Percentiles rank a stretch among this genome's conserved stretches.
Evolutionary conservation across 2,888 invertebrate species (phyloP).

Genomic region (Drosophila greeni): DNA sequence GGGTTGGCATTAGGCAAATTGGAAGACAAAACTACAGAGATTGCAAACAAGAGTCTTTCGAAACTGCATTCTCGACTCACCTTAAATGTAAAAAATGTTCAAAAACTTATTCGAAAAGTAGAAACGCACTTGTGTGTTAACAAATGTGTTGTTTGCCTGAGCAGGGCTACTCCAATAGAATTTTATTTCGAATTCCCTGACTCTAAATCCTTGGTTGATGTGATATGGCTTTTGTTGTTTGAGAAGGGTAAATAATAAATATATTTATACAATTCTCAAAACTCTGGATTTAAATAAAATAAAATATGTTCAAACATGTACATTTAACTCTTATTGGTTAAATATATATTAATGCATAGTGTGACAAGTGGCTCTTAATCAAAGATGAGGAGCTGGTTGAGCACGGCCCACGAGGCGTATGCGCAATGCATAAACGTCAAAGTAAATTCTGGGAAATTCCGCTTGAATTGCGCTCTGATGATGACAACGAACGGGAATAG

Average conservation of each 20-base stretch:
- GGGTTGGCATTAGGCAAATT: not conserved
- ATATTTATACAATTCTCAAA: too few species aligned
- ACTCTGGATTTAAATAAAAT: too few species aligned
- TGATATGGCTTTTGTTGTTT: not conserved
- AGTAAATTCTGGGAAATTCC: conserved; percentile 67
- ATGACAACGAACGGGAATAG: conserved; percentile 36
- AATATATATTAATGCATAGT: not conserved
- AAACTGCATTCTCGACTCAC: not conserved
- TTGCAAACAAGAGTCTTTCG: not conserved
- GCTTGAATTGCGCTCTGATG: conserved; percentile 63
- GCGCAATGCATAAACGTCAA: conserved; percentile 66
- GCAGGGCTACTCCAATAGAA: not conserved
- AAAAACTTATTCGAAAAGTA: conserved; percentile 2
- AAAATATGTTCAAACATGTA: too few species aligned
- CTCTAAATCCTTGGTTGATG: not conserved
- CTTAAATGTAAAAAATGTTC: not conserved
- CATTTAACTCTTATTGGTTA: too few species aligned
- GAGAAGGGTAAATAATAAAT: too few species aligned
- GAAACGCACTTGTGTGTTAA: not conserved
- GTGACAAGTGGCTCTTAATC: conserved; percentile 50
- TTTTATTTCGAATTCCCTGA: not conserved
- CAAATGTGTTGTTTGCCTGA: not conserved
- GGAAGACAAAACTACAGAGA: not conserved
- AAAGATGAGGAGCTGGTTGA: conserved; percentile 46
- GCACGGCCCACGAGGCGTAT: conserved; percentile 46